Base-by-base conservation (phyloP, 2,113 vertebrate genomes). In the Capreolus pygargus region DNA sequence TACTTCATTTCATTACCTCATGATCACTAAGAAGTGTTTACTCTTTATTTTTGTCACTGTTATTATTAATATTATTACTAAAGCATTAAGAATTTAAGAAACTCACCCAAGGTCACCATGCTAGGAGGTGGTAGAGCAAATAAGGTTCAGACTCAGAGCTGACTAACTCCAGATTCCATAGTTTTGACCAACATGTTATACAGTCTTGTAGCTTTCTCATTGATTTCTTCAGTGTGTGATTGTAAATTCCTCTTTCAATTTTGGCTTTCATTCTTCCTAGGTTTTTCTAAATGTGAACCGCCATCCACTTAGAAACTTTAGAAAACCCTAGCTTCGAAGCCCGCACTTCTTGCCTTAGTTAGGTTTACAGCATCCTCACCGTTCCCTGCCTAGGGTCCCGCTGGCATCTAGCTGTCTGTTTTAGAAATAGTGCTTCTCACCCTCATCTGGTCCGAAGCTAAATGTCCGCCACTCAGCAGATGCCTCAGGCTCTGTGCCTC, bases 381-480 rank as follows among this genome's bases (percentile, higher is more conserved):
- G 6, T 61, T 78, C 7, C 19, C 7, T 50, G 28, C n/a, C 33
- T n/a, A 0, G 19, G 52, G 92, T 54, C 39, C 23, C 58, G 3
- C 81, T 91, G 74, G 12, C 58, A 5, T 2, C 5, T 12, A 45
- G 23, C 33, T 13, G 3, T 25, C 58, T 78, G 17, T 67, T 81
- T 79, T 27, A 61, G 21, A 83, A 36, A 5, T 12, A 13, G 30
- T 39, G 5, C 28, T 81, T n/a, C 36, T 23, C 33, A 36, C 7
- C 17, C 0, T 50, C 28, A 21, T 84, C 4, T 36, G 15, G 50
- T 39, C 60, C 39, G 78, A 70, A 28, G 25, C 16, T 47, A 25
- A 25, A 47, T n/a, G 2, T 7, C 3, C 2, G 1, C 17, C 3
- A 1, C 47, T 19, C n/a, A 50, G n/a, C 9, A 25, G 8, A n/a